Evolutionary conservation across 64 coral and sea anemone genomes (phyloP), one percentile per base, ranked within the genome.

Genomic region (Acropora tenuis): DNA sequence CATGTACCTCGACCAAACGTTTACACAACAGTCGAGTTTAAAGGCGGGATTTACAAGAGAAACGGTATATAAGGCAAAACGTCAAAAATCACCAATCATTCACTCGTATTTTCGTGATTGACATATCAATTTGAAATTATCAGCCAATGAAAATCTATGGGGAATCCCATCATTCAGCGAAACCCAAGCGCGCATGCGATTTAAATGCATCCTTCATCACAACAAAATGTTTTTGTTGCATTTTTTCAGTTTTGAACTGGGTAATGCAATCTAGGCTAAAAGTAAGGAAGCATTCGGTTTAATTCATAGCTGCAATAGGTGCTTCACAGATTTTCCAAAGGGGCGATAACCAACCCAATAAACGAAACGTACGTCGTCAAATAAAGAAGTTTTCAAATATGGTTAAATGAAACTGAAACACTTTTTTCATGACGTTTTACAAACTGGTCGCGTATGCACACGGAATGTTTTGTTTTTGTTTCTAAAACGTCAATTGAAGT

Each of bases 21-120:
- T 30, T 30, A 30, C 30, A 30, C 30, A n/a, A 20, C 41, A 9
- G 2, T 8, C 43, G 45, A 46, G 69, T 84, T 68, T 84, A 45
- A 85, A 85, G 82, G 63, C 45, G 82, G 69, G 82, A 52, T 65
- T 19, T 71, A 46, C 9, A 46, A 45, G 72, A 85, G 40, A 65
- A 85, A 68, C 72, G 82, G 42, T 44, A 85, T 80, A 68, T 81
- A 72, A 80, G 77, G 77, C 52, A 80, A 90, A 90, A 80, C 16
- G 82, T 85, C 82, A 85, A 50, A 72, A 47, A 3, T 65, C 68
- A 47, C 88, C 88, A 90, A 90, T 90, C 88, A 80, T 10, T 45
- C 72, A 20, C 47, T 73, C 13, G 16, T 1, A 10, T 90, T 90
- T 0, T 44, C 11, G 43, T 90, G 79, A 90, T 71, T 80, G 88